phyloP scores from a whole-genome alignment of 53 echinoderm and acorn worm genomes.

The Mesocentrotus franciscanus region DNA sequence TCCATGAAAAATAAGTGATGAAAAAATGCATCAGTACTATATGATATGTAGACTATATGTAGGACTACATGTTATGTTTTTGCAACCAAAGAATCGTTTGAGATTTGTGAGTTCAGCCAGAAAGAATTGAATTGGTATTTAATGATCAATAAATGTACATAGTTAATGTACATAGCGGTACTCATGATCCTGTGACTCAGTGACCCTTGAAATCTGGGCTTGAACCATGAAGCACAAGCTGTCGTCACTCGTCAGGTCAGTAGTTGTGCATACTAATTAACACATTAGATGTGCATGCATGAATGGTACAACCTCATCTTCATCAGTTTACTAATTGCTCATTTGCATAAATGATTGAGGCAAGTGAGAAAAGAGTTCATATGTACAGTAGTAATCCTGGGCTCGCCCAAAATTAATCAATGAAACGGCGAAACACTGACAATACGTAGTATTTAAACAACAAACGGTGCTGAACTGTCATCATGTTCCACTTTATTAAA shows the following conservation, averaged over 20 bases:
- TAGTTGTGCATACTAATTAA: conserved; percentile 52
- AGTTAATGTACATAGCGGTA: background rate
- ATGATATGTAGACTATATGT: no score
- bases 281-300: conserved; percentile 54
- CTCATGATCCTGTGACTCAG: background rate
- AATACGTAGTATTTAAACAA: conserved; percentile 8
- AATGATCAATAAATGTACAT: conserved; percentile 7
- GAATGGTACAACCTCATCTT: conserved; percentile 30
- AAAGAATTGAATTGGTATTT: background rate
- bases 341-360: conserved; percentile 60
- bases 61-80: no score
- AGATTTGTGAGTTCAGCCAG: background rate
- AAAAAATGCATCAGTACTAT: no score
- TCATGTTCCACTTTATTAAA: conserved; percentile 44
- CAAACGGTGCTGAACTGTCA: background rate
- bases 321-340: conserved; percentile 52
- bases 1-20: no score
- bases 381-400: background rate
- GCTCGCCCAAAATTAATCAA: conserved; percentile 50
- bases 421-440: conserved; percentile 15
- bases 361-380: conserved; percentile 27
- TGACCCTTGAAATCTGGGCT: background rate
- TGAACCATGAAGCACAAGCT: background rate
- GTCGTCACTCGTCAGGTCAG: conserved; percentile 12
- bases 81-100: no score